Evolutionary conservation across 1,140 invertebrate genomes (phyloP).

Genomic region (Bombus impatiens): DNA sequence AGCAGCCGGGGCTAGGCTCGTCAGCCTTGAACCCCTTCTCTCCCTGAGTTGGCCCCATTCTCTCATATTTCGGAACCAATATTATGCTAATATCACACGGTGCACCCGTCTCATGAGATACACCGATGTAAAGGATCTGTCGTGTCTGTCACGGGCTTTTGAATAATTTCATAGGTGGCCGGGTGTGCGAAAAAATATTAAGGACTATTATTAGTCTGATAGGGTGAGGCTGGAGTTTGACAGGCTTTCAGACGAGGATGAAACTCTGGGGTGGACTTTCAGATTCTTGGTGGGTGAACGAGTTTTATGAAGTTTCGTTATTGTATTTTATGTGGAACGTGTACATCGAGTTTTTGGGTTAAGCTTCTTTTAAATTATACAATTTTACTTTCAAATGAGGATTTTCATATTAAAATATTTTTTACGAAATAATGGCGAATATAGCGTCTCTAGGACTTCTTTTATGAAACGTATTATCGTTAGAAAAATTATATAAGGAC

Average conservation of each 20-base stretch:
- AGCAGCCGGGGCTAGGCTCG: not conserved
- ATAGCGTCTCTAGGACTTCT: too few relatives aligned
- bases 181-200: constrained; percentile 33
- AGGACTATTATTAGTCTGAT: not conserved
- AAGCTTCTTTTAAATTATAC: too few relatives aligned
- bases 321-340: not conserved
- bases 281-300: not conserved
- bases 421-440: not conserved
- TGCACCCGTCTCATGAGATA: constrained; percentile 40
- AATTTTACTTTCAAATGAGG: not conserved
- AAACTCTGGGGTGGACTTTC: not conserved
- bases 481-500: too few relatives aligned
- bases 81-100: constrained; percentile 73
- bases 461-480: too few relatives aligned
- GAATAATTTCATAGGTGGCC: constrained; percentile 55
- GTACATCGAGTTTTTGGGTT: not conserved
- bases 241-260: too few relatives aligned
- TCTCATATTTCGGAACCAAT: constrained; percentile 76
- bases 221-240: not conserved
- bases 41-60: constrained; percentile 30
- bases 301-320: not conserved
- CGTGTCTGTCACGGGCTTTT: constrained; percentile 49
- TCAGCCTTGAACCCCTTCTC: constrained; percentile 20
- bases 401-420: not conserved
- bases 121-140: constrained; percentile 48